A percentile compares a stretch with the other conserved stretches of the same genome.
Conservation (phyloP, 2,888 invertebrate genomes). For the Zhengitettix transpicula region DNA sequence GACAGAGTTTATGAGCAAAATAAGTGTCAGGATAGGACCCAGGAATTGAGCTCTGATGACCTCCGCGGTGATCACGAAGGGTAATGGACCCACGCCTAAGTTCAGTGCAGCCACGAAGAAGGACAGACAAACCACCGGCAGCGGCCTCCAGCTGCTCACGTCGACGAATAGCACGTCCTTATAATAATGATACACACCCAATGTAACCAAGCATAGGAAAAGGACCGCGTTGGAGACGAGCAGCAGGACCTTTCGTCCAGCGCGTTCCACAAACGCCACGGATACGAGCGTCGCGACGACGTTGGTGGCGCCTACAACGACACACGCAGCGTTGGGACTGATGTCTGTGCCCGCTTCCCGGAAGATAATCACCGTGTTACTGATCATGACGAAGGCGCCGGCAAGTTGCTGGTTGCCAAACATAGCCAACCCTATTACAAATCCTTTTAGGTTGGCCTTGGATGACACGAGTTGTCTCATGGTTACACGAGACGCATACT, state of each 20-base stretch:
- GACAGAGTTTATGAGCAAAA: conserved; percentile 17
- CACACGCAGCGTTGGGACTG: background rate
- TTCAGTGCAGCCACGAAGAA: conserved; percentile 33
- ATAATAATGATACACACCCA: too few species aligned
- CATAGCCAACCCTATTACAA: background rate
- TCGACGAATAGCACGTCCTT: too few species aligned
- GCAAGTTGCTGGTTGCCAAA: background rate
- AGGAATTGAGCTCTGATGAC: conserved; percentile 31
- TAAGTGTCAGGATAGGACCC: conserved; percentile 24
- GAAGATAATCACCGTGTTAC: background rate
- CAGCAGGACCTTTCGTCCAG: background rate
- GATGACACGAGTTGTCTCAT: too few species aligned
- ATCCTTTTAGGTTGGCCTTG: too few species aligned
- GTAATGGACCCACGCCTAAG: conserved; percentile 33
- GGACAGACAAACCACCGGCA: conserved; percentile 33
- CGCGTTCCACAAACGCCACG: background rate
- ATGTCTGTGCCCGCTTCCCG: background rate
- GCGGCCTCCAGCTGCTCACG: conserved; percentile 13
- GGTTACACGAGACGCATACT: too few species aligned
- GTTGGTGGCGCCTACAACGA: background rate
- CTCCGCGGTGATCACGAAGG: conserved; percentile 33
- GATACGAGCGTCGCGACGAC: background rate
- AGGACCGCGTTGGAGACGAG: conserved; percentile 15
- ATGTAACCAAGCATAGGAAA: conserved; percentile 23
- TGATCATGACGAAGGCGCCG: background rate